Evolutionary conservation across 2,888 invertebrate genomes (phyloP).

Genomic region (Seladonia tumulorum): DNA sequence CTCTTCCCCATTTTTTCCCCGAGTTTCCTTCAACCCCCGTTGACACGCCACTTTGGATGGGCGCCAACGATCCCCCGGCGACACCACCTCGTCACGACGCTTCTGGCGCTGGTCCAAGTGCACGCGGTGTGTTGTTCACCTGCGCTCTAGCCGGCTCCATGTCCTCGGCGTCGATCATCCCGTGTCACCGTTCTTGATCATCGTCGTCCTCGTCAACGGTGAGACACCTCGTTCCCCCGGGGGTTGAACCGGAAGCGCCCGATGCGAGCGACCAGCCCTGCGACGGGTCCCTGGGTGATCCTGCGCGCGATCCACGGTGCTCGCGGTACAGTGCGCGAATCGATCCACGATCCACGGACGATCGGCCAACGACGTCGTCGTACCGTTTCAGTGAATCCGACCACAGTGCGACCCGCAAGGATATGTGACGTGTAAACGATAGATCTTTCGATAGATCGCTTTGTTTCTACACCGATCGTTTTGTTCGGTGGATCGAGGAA

Average conservation of each 20-base stretch:
- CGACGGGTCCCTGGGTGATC: background rate
- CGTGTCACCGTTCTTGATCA: background rate
- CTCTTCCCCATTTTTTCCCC: background rate
- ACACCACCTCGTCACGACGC: slow-evolving; percentile 61
- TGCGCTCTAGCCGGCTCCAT: slow-evolving; percentile 32
- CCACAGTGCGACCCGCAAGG: background rate
- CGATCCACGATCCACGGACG: slow-evolving; percentile 34
- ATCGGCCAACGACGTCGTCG: background rate
- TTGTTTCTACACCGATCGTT: background rate
- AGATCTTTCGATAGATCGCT: background rate
- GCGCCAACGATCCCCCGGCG: slow-evolving; percentile 46
- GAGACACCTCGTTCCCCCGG: background rate
- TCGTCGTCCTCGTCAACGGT: background rate
- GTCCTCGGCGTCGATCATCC: slow-evolving; percentile 8
- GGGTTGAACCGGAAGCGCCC: slow-evolving; percentile 5
- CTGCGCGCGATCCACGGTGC: slow-evolving; percentile 7
- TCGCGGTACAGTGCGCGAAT: slow-evolving; percentile 29
- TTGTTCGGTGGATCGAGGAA: background rate
- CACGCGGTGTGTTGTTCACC: slow-evolving; percentile 54
- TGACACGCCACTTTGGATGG: slow-evolving; percentile 63
- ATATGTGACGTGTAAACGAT: slow-evolving; percentile 25
- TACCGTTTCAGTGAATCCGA: background rate
- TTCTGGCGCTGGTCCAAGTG: slow-evolving; percentile 68
- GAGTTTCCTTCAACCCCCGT: background rate
- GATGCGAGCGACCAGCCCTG: background rate